Percentiles rank a stretch among this genome's conserved stretches.
phyloP scores from a whole-genome alignment of 2,797 vertebrate species.

The Parauchenoglanis punctatus region DNA sequence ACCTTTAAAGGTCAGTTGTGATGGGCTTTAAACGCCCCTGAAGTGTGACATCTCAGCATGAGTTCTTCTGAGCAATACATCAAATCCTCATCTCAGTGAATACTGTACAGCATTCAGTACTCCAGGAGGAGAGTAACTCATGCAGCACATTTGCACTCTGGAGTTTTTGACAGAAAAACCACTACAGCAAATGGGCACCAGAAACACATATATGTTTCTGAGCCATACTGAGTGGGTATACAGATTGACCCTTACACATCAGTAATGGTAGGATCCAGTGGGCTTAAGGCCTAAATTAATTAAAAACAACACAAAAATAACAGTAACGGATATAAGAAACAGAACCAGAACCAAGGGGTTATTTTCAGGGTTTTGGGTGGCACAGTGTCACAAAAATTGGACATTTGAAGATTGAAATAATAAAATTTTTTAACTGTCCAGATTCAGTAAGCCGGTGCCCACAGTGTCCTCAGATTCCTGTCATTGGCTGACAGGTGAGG shows the following conservation, averaged over 20 bases:
- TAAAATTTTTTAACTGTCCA: not conserved
- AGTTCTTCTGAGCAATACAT: not conserved
- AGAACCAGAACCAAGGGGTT: not conserved
- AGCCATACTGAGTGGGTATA: not conserved
- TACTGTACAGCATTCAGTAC: not conserved
- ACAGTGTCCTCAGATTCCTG: not conserved
- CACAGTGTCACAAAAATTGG: not conserved
- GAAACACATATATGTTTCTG: not conserved
- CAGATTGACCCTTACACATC: not conserved
- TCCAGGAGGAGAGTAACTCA: not conserved
- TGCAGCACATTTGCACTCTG: not conserved
- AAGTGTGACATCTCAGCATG: constrained; percentile 3
- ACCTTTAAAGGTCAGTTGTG: constrained; percentile 30
- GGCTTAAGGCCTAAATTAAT: not conserved
- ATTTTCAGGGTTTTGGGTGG: not conserved
- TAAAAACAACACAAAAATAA: not conserved
- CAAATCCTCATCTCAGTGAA: not conserved
- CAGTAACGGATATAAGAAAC: not conserved
- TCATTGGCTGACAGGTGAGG: not conserved
- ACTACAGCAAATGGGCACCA: not conserved
- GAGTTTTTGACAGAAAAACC: not conserved
- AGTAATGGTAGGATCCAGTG: not conserved
- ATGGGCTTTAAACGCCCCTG: constrained; percentile 11
- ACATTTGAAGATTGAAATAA: not conserved
- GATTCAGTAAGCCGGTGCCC: not conserved